Evolutionary conservation across 2,113 vertebrate genomes (phyloP).

Genomic region (Gymnarchus niloticus): DNA sequence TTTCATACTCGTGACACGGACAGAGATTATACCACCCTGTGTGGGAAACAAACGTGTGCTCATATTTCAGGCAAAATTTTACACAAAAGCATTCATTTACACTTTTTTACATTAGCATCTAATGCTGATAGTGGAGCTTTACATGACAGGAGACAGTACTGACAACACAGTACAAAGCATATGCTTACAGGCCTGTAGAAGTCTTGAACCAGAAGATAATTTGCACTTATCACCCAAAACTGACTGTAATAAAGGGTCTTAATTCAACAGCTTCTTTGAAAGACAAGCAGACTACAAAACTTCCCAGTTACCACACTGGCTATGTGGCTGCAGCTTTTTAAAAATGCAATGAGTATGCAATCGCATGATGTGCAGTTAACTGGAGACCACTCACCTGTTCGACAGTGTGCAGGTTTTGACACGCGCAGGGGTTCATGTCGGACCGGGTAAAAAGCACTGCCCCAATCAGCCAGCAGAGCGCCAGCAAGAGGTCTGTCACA

Average conservation of each 20-base stretch:
- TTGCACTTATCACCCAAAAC: too few relatives aligned
- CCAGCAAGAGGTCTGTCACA: conserved; percentile 72
- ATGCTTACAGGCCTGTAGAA: not conserved
- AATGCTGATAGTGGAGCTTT: not conserved
- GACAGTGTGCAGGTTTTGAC: conserved; percentile 75
- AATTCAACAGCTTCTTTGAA: too few relatives aligned
- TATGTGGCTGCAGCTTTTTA: not conserved
- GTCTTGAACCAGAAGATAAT: not conserved
- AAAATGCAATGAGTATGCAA: not conserved
- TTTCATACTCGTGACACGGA: not conserved
- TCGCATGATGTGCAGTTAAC: not conserved
- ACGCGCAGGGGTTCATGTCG: conserved; percentile 49
- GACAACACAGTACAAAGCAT: not conserved
- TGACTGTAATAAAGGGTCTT: too few relatives aligned
- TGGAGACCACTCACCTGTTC: conserved; percentile 66
- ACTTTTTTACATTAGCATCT: not conserved
- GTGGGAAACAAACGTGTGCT: not conserved
- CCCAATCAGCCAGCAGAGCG: conserved; percentile 73
- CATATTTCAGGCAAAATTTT: not conserved
- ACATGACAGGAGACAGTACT: not conserved
- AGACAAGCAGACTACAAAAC: too few relatives aligned
- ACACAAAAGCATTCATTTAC: not conserved
- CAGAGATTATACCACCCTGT: not conserved
- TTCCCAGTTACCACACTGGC: not conserved
- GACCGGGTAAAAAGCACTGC: conserved; percentile 60